Evolutionary conservation across 2,113 vertebrate species (phyloP), one percentile per base, ranked within the genome.

Genomic region (Neolamprologus tretocephalus): DNA sequence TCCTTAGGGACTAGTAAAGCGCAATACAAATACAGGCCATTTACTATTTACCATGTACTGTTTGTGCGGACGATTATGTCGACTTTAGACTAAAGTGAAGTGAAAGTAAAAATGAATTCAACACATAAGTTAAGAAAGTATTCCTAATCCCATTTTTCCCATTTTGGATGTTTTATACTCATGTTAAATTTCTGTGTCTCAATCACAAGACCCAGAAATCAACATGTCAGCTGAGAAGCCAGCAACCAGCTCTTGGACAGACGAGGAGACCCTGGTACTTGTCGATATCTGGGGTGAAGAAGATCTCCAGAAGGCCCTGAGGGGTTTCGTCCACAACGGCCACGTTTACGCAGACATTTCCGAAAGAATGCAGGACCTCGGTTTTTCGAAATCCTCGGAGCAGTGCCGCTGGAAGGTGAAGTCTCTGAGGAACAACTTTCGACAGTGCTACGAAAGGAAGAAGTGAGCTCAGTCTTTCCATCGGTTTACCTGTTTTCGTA

Each of bases 361-460:
- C 0, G 88, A 95, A 53, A 82, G 92, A 13, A 68, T 96, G 91
- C 81, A 78, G 2, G 82, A 87, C 26, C 93, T 93, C 1, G 95
- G 94, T 23, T 92, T 73, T 86, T 33, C 83, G 1, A 96, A 95
- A 88, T 93, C 84, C 6, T 85, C 93, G 0, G 94, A 96, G 87
- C 96, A 96, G 80, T 96, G 96, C 84, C 93, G 95, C 88, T 94
- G 92, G 86, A 96, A 96, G 21, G 91, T 96, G 75, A 95, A 96
- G 54, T 86, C 92, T 1, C 86, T 96, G 78, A 94, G 93, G 88
- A 93, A 91, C 83, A 92, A 94, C 90, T 96, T 96, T 13, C 90
- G 91, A 7, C 93, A 95, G 51, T 91, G 89, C 86, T 95, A 94
- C 47, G 95, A 96, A 33, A 93, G 73, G 51, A 96, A 95, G 80